A percentile compares a stretch with the other conserved stretches of the same genome.
These are phyloP conservation scores for Odontamblyopus lacepedii DNA, from an alignment of 2,797 vertebrate species.

Conservation along the genomic window DNA sequence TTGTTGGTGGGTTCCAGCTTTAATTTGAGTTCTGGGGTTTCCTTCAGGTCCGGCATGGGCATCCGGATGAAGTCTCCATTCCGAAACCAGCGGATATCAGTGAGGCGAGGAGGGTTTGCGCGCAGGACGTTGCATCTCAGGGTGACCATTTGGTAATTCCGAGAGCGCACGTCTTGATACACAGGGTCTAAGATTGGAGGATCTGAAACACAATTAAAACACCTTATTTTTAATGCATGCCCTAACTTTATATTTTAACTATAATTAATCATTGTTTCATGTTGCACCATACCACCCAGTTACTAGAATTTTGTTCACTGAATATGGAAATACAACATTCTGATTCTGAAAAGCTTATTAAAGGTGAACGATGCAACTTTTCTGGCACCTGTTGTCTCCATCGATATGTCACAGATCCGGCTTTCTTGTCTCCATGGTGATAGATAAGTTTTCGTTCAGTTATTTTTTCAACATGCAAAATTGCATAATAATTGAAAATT, in stretches of 20 bases:
- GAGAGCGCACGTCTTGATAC: conserved; percentile 87
- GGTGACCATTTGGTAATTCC: conserved; percentile 79
- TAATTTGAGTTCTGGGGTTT: conserved; percentile 86
- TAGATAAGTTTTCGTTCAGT: not conserved
- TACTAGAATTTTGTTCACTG: no score
- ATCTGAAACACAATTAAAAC: conserved; percentile 67
- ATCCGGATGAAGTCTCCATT: conserved; percentile 81
- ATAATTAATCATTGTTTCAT: no score
- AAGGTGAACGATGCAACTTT: not conserved
- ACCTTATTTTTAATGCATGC: no score
- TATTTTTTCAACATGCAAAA: not conserved
- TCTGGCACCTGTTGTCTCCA: not conserved
- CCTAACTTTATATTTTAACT: no score
- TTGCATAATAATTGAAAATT: not conserved
- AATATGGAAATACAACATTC: no score
- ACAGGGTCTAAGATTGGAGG: conserved; percentile 88
- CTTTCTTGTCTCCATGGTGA: not conserved
- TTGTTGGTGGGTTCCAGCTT: conserved; percentile 86
- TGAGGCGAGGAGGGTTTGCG: conserved; percentile 86
- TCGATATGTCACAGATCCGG: not conserved
- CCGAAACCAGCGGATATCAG: conserved; percentile 86
- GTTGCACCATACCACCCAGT: no score
- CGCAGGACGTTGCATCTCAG: conserved; percentile 88
- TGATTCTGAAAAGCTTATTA: not conserved
- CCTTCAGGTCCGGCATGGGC: conserved; percentile 79